Percentiles rank a stretch among this genome's conserved stretches.
Evolutionary conservation across 1,140 invertebrate species (phyloP).

Genomic region (Ctenoplectra terminalis): DNA sequence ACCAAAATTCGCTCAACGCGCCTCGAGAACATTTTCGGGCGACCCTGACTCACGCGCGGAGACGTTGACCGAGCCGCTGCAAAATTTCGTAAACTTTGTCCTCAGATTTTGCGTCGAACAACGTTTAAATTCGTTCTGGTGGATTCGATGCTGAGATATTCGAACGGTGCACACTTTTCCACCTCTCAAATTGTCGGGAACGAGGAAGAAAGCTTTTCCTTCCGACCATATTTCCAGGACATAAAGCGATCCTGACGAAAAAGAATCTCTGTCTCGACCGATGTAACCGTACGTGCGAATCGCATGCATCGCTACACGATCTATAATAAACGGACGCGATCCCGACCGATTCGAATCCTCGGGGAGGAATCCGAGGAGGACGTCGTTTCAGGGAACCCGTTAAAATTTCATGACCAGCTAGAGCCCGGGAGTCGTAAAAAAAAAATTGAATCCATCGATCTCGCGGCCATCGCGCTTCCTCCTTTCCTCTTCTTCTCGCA

Average conservation of each 20-base stretch:
- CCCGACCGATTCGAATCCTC: conserved; percentile 48
- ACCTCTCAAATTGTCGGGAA: too few species aligned
- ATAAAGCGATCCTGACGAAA: conserved; percentile 56
- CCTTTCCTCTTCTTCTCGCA: neutral
- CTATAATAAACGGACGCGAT: conserved; percentile 68
- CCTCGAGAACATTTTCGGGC: neutral
- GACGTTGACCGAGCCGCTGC: too few species aligned
- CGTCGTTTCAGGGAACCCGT: conserved; percentile 63
- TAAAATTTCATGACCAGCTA: conserved; percentile 71
- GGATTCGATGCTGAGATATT: too few species aligned
- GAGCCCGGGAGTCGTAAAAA: conserved; percentile 68
- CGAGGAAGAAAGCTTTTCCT: conserved; percentile 44
- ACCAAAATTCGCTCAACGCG: neutral
- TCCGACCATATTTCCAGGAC: conserved; percentile 7
- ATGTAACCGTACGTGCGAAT: conserved; percentile 37
- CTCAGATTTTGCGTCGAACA: too few species aligned
- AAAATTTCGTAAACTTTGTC: too few species aligned
- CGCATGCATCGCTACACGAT: conserved; percentile 56
- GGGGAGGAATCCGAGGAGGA: conserved; percentile 57
- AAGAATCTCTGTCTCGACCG: conserved; percentile 32
- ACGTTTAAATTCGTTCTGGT: too few species aligned
- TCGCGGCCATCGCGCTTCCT: conserved; percentile 22
- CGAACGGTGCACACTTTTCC: too few species aligned
- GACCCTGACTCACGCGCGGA: too few species aligned
- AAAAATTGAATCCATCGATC: conserved; percentile 76